These are phyloP conservation scores for Cyprinodon variegatus DNA, from an alignment of 2,113 vertebrate genomes.

Conservation along the genomic window DNA sequence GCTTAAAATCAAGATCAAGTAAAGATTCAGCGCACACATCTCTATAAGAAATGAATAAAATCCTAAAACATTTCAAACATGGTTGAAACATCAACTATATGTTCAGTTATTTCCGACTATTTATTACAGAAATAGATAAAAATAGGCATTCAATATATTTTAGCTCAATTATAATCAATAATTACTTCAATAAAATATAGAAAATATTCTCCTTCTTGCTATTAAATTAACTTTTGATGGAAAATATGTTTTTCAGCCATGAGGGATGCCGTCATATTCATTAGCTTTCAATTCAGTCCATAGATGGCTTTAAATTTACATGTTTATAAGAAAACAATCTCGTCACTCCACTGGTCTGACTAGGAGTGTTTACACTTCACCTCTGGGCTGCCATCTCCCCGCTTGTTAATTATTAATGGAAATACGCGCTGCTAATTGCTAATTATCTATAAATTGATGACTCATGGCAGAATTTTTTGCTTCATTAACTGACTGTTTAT, in stretches of 20 bases:
- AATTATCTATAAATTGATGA: conserved; percentile 69
- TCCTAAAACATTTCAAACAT: not conserved
- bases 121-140: no score
- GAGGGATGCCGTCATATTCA: no score
- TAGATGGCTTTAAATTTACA: conserved; percentile 3
- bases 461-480: conserved; percentile 46
- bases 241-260: not conserved
- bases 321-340: conserved; percentile 26
- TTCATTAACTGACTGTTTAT: conserved; percentile 66
- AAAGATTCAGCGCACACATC: not conserved
- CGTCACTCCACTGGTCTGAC: conserved; percentile 11
- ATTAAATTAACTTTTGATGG: not conserved
- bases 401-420: conserved; percentile 57
- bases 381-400: conserved; percentile 35
- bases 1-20: not conserved
- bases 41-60: not conserved
- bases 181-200: not conserved
- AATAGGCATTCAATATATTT: no score
- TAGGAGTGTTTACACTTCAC: conserved; percentile 53
- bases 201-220: not conserved
- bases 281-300: not conserved
- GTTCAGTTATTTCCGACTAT: no score
- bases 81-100: no score
- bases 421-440: conserved; percentile 59
- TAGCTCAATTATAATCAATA: not conserved